Conservation (phyloP, 2,797 vertebrate species). For the Arctocebus calabarensis region DNA sequence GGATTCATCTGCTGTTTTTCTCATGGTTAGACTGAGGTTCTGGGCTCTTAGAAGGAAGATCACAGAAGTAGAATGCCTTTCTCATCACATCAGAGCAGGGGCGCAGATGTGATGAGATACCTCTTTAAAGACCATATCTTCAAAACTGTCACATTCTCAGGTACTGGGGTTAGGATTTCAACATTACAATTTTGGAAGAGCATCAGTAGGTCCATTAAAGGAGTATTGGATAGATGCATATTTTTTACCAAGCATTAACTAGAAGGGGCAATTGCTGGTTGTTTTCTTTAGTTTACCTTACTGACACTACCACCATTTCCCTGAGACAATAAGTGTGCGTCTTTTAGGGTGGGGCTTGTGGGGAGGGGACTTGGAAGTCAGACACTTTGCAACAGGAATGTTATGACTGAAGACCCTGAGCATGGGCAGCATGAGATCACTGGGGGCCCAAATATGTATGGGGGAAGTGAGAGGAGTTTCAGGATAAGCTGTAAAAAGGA, state of each 20-base stretch:
- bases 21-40: neutral
- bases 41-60: neutral
- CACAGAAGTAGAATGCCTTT: neutral
- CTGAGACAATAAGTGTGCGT: neutral
- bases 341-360: neutral
- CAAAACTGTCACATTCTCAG: neutral
- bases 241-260: neutral
- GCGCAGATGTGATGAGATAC: accelerated
- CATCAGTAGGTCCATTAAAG: neutral
- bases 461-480: neutral
- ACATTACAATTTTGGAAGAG: neutral
- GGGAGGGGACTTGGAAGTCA: neutral
- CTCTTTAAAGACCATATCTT: neutral
- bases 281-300: neutral
- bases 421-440: neutral
- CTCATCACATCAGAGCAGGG: neutral
- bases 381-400: neutral
- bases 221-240: neutral
- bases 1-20: neutral
- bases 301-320: neutral
- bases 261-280: neutral
- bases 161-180: neutral
- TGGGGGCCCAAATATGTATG: neutral
- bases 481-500: neutral
- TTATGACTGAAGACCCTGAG: neutral